Percentiles rank a stretch among this genome's conserved stretches.
Conservation (phyloP, 2,888 invertebrate genomes). For the Protodeltote pygarga region DNA sequence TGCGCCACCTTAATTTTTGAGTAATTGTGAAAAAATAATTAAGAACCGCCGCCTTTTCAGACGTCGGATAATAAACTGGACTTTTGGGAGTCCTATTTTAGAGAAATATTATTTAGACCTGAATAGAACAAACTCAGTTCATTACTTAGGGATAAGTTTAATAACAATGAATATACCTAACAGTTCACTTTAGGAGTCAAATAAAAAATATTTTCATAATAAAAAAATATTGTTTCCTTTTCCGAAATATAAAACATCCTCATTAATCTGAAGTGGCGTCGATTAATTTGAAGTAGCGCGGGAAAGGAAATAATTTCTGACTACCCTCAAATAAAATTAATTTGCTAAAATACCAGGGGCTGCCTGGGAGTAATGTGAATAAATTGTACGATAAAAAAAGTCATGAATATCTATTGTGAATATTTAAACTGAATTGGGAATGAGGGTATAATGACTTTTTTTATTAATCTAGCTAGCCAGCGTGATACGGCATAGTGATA, state of each 20-base stretch:
- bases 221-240: slow-evolving; percentile 3
- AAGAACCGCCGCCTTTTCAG: no score
- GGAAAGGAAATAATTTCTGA: slow-evolving; percentile 15
- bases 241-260: background rate
- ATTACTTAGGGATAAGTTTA: background rate
- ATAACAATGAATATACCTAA: no score
- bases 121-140: no score
- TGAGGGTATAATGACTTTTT: background rate
- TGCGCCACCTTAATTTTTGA: no score
- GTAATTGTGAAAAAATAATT: no score
- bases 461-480: background rate
- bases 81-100: no score
- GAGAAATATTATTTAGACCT: no score
- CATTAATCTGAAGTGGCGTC: slow-evolving; percentile 37
- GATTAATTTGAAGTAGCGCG: slow-evolving; percentile 36
- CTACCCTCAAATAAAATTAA: slow-evolving; percentile 33
- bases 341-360: slow-evolving; percentile 27
- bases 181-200: background rate
- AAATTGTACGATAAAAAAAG: slow-evolving; percentile 6
- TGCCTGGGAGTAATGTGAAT: slow-evolving; percentile 5
- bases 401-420: slow-evolving; percentile 4
- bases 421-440: background rate
- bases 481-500: no score
- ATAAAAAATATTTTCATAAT: slow-evolving; percentile 11
- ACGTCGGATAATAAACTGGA: no score